Conservation (phyloP, 2,113 vertebrate genomes). For the Craseonycteris thonglongyai region DNA sequence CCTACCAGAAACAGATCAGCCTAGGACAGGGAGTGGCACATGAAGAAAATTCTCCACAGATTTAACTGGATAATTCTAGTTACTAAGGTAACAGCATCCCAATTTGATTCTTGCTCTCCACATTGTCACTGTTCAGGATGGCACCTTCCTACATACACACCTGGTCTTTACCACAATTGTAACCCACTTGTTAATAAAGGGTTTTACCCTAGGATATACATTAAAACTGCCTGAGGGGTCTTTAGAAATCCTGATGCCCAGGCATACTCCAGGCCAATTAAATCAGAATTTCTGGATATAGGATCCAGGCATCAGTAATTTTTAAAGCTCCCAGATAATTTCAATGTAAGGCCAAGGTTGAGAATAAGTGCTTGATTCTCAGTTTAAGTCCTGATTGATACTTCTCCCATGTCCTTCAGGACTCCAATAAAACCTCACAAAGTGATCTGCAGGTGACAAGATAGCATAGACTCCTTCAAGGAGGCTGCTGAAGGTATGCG, state of each 20-base stretch:
- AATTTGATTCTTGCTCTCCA: slow-evolving; percentile 32
- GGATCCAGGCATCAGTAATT: not conserved
- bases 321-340: not conserved
- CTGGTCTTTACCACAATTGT: slow-evolving; percentile 16
- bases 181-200: slow-evolving; percentile 36
- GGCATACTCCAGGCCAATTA: not conserved
- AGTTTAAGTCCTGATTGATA: not conserved
- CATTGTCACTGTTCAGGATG: not conserved
- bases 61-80: slow-evolving; percentile 37
- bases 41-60: not conserved
- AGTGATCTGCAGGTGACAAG: not conserved
- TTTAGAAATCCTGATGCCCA: slow-evolving; percentile 37
- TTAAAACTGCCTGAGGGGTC: not conserved
- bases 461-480: not conserved
- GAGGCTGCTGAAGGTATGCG: not conserved
- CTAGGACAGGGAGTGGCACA: not conserved
- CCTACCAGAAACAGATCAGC: not conserved
- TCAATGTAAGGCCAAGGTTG: not conserved
- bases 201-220: not conserved
- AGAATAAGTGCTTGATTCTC: not conserved
- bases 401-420: not conserved
- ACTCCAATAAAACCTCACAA: not conserved
- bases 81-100: slow-evolving; percentile 52
- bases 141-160: slow-evolving; percentile 35
- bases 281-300: not conserved